Conservation (phyloP, 2,888 invertebrate genomes). For the Erynnis tages region DNA sequence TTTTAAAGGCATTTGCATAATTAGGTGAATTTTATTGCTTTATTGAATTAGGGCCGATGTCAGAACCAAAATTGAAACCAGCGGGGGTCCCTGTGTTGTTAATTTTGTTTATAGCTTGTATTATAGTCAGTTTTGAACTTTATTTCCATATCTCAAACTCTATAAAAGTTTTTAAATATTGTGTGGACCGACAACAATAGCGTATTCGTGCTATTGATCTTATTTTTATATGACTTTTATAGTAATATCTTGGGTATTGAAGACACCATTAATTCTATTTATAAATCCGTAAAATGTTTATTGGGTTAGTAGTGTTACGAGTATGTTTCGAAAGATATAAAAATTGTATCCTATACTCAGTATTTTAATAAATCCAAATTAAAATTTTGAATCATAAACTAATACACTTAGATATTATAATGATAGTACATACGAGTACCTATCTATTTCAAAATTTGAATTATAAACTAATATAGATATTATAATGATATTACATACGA, state of each 20-base stretch:
- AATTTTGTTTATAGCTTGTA: constrained; percentile 81
- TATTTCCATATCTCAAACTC: constrained; percentile 70
- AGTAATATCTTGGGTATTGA: constrained; percentile 36
- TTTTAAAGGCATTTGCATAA: constrained; percentile 79
- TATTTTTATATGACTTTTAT: constrained; percentile 62
- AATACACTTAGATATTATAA: too few relatives aligned
- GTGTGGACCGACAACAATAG: constrained; percentile 69
- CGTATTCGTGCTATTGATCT: constrained; percentile 71
- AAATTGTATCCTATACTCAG: too few relatives aligned
- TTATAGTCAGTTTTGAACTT: constrained; percentile 76
- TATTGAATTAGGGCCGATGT: constrained; percentile 81
- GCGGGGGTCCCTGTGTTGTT: constrained; percentile 78
- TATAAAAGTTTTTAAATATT: constrained; percentile 73
- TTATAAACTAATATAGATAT: too few relatives aligned
- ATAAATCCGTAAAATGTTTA: constrained; percentile 34
- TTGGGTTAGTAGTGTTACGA: constrained; percentile 27
- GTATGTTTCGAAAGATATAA: not conserved
- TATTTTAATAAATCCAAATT: too few relatives aligned
- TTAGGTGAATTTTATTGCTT: constrained; percentile 82
- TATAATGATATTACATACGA: too few relatives aligned
- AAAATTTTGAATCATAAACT: too few relatives aligned
- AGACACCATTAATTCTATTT: constrained; percentile 41
- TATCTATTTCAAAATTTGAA: too few relatives aligned
- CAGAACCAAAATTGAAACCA: constrained; percentile 80
- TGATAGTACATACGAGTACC: too few relatives aligned